phyloP scores from a whole-genome alignment of 2,113 vertebrate genomes.

The Coturnix japonica region DNA sequence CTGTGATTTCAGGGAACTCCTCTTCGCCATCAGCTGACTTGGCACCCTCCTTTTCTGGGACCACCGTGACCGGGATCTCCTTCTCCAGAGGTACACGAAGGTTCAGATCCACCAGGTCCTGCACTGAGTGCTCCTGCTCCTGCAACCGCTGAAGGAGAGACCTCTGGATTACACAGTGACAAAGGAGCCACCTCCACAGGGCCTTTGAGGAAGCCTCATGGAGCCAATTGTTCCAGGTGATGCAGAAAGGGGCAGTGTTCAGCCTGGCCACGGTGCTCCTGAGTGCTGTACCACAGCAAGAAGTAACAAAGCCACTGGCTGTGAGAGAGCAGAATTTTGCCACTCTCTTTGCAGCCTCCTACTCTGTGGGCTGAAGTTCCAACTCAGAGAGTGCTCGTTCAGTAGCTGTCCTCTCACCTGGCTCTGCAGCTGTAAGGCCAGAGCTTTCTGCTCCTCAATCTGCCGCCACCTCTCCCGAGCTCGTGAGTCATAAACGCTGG shows the following conservation, averaged over 20 bases:
- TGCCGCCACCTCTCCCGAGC: slow-evolving; percentile 91
- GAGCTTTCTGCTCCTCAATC: slow-evolving; percentile 91
- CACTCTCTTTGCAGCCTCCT: neutral
- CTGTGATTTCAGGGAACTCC: slow-evolving; percentile 91
- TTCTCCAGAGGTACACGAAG: slow-evolving; percentile 94
- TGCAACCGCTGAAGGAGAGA: slow-evolving; percentile 83
- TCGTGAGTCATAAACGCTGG: slow-evolving; percentile 93
- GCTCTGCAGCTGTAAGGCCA: slow-evolving; percentile 86
- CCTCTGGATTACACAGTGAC: neutral
- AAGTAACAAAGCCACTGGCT: neutral
- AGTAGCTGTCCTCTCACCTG: slow-evolving; percentile 78
- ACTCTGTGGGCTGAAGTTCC: accelerated
- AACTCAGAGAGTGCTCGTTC: accelerated
- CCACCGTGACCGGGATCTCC: slow-evolving; percentile 87
- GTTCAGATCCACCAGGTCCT: slow-evolving; percentile 82
- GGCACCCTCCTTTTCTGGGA: slow-evolving; percentile 64
- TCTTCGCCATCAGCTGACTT: slow-evolving; percentile 73
- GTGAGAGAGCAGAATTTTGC: accelerated
- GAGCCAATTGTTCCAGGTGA: neutral
- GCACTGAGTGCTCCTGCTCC: slow-evolving; percentile 77
- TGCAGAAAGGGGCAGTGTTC: neutral
- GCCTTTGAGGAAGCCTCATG: neutral
- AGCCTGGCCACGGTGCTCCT: accelerated
- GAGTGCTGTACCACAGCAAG: neutral
- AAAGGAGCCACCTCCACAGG: accelerated